Evolutionary conservation across 2,797 vertebrate species (phyloP), one percentile per base, ranked within the genome.

Genomic region (Synanceia verrucosa): DNA sequence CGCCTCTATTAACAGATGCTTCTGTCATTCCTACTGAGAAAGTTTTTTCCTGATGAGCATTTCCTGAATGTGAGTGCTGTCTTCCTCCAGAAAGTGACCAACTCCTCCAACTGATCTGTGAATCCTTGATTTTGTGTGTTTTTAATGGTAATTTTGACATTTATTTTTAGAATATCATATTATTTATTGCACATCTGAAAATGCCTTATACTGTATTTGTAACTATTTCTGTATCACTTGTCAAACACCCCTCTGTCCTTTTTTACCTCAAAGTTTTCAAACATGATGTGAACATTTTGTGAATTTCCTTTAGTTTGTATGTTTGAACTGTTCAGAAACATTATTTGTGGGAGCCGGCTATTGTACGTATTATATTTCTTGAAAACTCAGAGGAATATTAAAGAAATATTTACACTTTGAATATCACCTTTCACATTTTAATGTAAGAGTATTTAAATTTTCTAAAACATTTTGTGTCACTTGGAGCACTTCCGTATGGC

Each of bases 41-140:
- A 89, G 51, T 90, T 94, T 36, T 66, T 95, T 39, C 91, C 92
- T 13, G 76, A 65, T 29, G 92, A 95, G 13, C 65, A 69, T 58
- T 86, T 74, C 9, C 69, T 93, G 5, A 79, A 63, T 63, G 43
- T 62, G 60, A 87, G 69, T 0, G 16, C 79, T 16, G 58, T 68
- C n/a, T 70, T 70, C 47, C 67, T 92, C 3, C 83, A 85, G 63
- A 84, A 83, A 84, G 65, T 82, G 59, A 89, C 76, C 78, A 82
- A 3, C 65, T 56, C 73, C 19, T 16, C 19, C 53, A 72, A 47
- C 58, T 87, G 77, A 91, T 24, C 58, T 72, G 74, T 79, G 76
- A 79, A 84, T 28, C 51, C 34, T 18, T 18, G 3, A 48, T 16
- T n/a, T n/a, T n/a, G n/a, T 28, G 10, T 76, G 39, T 58, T 63